Base-by-base conservation (phyloP, 2,797 vertebrate species). In the Brachymystax lenok region DNA sequence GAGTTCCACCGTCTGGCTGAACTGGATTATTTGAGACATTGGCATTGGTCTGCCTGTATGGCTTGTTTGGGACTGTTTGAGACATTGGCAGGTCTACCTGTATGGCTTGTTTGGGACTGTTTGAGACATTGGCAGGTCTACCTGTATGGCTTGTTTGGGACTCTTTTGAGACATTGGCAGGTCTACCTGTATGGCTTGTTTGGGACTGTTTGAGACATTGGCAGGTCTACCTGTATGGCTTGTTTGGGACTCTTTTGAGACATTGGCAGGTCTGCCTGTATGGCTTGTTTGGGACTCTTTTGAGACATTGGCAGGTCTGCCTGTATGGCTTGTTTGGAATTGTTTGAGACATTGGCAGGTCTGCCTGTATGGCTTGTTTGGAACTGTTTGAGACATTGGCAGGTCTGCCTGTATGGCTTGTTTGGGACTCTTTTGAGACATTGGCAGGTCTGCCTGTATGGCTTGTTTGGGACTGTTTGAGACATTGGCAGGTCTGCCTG, bases 91-190 rank as follows among this genome's bases (percentile, higher is more conserved):
- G 30, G 91, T 89, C 86, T 86, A 82, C 86, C 80, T 86, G 86
- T 68, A 73, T 73, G 81, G 64, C 83, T 83, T 69, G 85, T 86
- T 83, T 70, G 50, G 8, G 14, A 51, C 50, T 14, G 10, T 14
- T 77, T 78, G 77, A 84, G 81, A 89, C 87, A 86, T 86, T 88
- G 86, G 85, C 88, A 93, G 91, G 91, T 89, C 86, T 86, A 80
- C 84, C 81, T 74, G 87, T 30, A 0, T 30, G 30, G 30, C 4
- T 30, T 30, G 5, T 35, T 35, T 35, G 5, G 33, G 33, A 35
- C 0, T 35, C 5, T 35, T 35, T 3, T 30, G 30, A 4, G 30
- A 30, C 30, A 30, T 30, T 4, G 3, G 30, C 30, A 30, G 30
- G 91, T 89, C 86, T 86, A 82, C 85, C 80, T 86, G 86, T 68